These are phyloP conservation scores for Tachysurus vachellii DNA, from an alignment of 2,113 vertebrate species.

Conservation along the genomic window DNA sequence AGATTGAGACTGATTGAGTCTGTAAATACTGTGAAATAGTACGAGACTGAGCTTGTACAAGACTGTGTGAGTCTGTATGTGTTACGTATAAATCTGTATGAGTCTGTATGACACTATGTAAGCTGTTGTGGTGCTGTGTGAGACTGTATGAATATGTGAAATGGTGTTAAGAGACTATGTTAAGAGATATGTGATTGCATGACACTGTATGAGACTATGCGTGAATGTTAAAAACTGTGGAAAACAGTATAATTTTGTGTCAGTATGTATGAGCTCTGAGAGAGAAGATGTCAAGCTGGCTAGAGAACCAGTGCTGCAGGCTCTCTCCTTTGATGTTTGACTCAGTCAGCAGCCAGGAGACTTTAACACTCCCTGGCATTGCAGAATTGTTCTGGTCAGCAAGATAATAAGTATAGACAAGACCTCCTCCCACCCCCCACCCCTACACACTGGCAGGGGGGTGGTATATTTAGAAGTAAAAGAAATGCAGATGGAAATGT, in stretches of 20 bases:
- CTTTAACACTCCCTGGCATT: constrained; percentile 51
- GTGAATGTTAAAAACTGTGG: no score
- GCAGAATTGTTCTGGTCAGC: constrained; percentile 51
- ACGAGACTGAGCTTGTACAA: not conserved
- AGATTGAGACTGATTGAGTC: not conserved
- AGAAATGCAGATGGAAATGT: not conserved
- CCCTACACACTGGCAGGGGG: not conserved
- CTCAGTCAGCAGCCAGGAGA: constrained; percentile 55
- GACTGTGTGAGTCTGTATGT: not conserved
- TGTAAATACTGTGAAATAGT: not conserved
- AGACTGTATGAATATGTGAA: constrained; percentile 8
- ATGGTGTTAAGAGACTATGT: not conserved
- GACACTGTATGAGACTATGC: not conserved
- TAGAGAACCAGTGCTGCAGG: constrained; percentile 38
- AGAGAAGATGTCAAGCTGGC: constrained; percentile 34
- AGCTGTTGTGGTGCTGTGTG: not conserved
- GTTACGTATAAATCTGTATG: not conserved
- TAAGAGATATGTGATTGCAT: not conserved
- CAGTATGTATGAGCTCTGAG: not conserved
- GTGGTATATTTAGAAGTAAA: not conserved
- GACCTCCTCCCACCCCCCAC: constrained; percentile 3
- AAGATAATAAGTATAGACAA: constrained; percentile 51
- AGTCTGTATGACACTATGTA: not conserved
- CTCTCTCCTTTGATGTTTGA: constrained; percentile 50
- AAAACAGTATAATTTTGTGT: not conserved